These are phyloP conservation scores for Mandrillus leucophaeus DNA, from an alignment of 2,113 vertebrate genomes.

Conservation along the genomic window DNA sequence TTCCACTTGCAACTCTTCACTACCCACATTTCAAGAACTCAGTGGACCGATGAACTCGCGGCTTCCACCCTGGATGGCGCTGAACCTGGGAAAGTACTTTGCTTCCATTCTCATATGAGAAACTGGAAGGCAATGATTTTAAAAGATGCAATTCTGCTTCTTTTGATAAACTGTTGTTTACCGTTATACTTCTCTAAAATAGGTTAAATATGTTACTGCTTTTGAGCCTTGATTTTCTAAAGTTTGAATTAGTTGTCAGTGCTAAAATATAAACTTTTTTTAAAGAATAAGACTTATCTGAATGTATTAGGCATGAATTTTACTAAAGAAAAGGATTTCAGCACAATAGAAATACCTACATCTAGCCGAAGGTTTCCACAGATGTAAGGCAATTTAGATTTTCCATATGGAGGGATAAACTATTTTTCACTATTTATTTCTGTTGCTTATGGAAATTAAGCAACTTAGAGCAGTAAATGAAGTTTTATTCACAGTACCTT, in stretches of 20 bases:
- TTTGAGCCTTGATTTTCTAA: background rate
- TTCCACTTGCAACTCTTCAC: fast-evolving
- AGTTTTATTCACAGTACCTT: background rate
- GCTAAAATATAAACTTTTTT: background rate
- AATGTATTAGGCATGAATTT: background rate
- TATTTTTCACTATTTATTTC: background rate
- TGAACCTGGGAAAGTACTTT: background rate
- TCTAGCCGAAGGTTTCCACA: background rate
- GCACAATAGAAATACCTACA: background rate
- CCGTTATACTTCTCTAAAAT: background rate
- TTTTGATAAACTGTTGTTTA: background rate
- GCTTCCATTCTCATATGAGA: background rate
- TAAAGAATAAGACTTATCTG: background rate
- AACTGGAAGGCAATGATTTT: background rate
- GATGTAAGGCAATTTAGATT: background rate
- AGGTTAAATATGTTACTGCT: background rate
- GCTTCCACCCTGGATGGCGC: background rate
- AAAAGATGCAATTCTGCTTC: background rate
- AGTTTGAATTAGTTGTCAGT: background rate
- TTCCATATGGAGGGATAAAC: background rate
- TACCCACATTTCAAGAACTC: background rate
- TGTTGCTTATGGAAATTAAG: background rate
- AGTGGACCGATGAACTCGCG: background rate
- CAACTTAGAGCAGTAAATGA: background rate
- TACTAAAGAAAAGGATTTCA: background rate